Conservation (phyloP, 2,888 invertebrate genomes). For the Hypolimnas misippus region DNA sequence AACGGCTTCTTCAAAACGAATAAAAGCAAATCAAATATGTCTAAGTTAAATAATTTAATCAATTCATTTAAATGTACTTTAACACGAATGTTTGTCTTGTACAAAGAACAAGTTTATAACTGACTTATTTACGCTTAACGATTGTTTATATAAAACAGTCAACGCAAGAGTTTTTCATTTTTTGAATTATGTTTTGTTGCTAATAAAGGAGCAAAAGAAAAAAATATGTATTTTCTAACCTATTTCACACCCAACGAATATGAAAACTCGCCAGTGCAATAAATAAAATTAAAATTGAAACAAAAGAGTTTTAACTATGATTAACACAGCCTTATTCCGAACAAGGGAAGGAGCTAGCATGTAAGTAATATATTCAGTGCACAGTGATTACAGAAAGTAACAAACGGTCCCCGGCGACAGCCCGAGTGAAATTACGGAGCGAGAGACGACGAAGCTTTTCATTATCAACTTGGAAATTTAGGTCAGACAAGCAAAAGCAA, state of each 20-base stretch:
- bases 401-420: slow-evolving; percentile 62
- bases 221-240: no score
- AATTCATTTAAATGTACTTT: background rate
- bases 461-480: slow-evolving; percentile 78
- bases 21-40: background rate
- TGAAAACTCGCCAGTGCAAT: background rate
- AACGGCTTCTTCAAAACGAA: slow-evolving; percentile 1
- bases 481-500: slow-evolving; percentile 57
- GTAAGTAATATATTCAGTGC: slow-evolving; percentile 61
- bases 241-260: background rate
- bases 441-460: slow-evolving; percentile 68
- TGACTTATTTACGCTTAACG: slow-evolving; percentile 1
- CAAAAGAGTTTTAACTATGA: slow-evolving; percentile 4
- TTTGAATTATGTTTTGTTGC: no score
- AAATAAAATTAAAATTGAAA: slow-evolving; percentile 6
- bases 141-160: background rate
- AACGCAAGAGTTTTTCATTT: background rate
- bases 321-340: slow-evolving; percentile 4
- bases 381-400: slow-evolving; percentile 71
- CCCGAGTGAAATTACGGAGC: slow-evolving; percentile 70
- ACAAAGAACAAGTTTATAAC: background rate
- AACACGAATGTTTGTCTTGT: background rate
- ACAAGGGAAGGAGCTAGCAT: slow-evolving; percentile 39
- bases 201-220: no score
- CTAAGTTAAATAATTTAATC: background rate